phyloP scores from a whole-genome alignment of 2,113 vertebrate species.

The Lutjanus erythropterus region DNA sequence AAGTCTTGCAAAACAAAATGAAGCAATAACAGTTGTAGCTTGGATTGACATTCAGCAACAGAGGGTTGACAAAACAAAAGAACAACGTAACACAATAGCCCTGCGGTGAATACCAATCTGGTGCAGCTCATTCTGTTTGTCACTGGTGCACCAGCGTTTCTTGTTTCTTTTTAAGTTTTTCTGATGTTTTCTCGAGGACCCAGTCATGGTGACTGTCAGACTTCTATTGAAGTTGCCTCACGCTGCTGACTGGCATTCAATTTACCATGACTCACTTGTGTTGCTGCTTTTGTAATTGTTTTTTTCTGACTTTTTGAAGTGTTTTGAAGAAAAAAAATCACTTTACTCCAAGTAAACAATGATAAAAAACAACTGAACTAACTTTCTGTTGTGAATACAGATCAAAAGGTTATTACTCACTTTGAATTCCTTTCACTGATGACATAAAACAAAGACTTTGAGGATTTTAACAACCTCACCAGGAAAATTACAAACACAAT shows the following conservation, averaged over 20 bases:
- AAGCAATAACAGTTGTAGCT: not conserved
- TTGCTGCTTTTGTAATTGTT: not conserved
- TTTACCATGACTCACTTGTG: constrained; percentile 13
- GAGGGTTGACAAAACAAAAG: not conserved
- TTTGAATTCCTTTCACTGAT: not conserved
- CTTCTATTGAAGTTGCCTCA: not conserved
- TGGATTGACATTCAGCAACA: not conserved
- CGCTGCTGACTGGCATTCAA: constrained; percentile 1
- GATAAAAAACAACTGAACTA: not conserved
- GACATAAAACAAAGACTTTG: not conserved
- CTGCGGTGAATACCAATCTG: not conserved
- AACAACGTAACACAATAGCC: not conserved
- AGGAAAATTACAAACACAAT: not conserved
- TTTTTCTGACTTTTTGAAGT: not conserved
- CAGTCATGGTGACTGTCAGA: constrained; percentile 7
- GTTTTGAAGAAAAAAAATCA: not conserved
- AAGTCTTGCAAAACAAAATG: constrained; percentile 14
- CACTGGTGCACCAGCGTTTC: not conserved
- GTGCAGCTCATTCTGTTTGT: not conserved
- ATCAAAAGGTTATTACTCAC: not conserved
- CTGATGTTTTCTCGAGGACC: not conserved
- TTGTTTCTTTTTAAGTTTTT: not conserved
- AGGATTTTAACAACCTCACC: not conserved
- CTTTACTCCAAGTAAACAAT: not conserved
- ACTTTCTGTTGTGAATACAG: not conserved